Evolutionary conservation across 2,797 vertebrate genomes (phyloP).

Genomic region (Peromyscus attwateri): DNA sequence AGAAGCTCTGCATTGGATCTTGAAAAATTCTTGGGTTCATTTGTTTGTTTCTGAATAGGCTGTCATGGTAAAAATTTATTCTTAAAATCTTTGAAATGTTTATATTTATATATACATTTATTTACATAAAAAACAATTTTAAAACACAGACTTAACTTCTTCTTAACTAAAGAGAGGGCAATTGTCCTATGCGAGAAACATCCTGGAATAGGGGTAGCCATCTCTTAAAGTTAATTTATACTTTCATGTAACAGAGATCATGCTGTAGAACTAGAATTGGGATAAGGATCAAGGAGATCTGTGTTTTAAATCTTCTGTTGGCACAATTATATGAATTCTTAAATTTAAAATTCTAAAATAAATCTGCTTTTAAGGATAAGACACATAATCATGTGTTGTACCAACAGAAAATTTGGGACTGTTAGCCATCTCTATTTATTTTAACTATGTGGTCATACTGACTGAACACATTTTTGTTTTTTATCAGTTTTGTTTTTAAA

Average conservation of each 20-base stretch:
- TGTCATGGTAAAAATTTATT: neutral
- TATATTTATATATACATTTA: neutral
- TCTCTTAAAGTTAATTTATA: neutral
- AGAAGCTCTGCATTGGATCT: neutral
- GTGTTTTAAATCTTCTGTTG: neutral
- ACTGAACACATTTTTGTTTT: neutral
- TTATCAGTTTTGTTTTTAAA: neutral
- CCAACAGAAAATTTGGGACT: neutral
- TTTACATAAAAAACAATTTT: neutral
- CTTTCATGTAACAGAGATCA: neutral
- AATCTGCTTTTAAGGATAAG: neutral
- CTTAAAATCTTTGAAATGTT: neutral
- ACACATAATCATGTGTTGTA: neutral
- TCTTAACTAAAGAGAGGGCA: neutral
- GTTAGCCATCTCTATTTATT: neutral
- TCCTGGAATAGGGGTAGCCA: neutral
- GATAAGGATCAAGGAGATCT: neutral
- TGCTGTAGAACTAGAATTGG: neutral
- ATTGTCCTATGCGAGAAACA: neutral
- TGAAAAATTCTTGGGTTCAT: neutral
- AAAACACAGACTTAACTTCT: neutral
- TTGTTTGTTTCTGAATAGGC: neutral
- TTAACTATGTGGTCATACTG: neutral
- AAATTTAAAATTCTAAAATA: neutral
- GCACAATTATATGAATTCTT: neutral